A percentile compares a stretch with the other conserved stretches of the same genome.
These are phyloP conservation scores for Arctocebus calabarensis DNA, from an alignment of 2,797 vertebrate genomes.

Conservation along the genomic window DNA sequence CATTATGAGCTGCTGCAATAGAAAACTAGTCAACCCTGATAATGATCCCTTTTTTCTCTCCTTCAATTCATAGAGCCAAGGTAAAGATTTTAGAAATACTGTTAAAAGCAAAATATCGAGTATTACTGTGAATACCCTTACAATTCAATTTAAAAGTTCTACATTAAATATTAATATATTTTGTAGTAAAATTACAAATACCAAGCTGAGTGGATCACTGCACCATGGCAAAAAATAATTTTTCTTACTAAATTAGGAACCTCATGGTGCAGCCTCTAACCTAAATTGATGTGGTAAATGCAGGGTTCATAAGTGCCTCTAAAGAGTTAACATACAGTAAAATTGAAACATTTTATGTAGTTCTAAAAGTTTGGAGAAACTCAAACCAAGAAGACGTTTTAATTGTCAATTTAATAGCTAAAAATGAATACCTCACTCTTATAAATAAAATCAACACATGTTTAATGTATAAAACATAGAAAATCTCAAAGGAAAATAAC, in stretches of 20 bases:
- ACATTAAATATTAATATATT: neutral
- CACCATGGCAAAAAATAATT: neutral
- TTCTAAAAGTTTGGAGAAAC: neutral
- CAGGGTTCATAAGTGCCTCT: neutral
- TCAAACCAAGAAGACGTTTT: neutral
- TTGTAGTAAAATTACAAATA: neutral
- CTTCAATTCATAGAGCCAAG: neutral
- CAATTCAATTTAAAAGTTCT: neutral
- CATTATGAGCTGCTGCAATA: neutral
- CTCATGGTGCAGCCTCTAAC: neutral
- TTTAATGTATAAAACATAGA: neutral
- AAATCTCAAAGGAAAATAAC: neutral
- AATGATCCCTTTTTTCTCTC: neutral
- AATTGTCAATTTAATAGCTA: neutral
- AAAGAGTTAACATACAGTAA: neutral
- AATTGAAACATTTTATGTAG: neutral
- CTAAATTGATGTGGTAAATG: neutral
- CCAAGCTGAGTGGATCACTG: neutral
- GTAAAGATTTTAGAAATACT: neutral
- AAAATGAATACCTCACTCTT: neutral
- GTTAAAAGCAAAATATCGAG: neutral
- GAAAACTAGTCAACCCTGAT: neutral
- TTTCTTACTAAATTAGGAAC: slow-evolving; percentile 7
- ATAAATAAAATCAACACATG: neutral
- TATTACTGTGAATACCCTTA: neutral